Evolutionary conservation across 2,113 vertebrate genomes (phyloP), one percentile per base, ranked within the genome.

Genomic region (Strix uralensis): DNA sequence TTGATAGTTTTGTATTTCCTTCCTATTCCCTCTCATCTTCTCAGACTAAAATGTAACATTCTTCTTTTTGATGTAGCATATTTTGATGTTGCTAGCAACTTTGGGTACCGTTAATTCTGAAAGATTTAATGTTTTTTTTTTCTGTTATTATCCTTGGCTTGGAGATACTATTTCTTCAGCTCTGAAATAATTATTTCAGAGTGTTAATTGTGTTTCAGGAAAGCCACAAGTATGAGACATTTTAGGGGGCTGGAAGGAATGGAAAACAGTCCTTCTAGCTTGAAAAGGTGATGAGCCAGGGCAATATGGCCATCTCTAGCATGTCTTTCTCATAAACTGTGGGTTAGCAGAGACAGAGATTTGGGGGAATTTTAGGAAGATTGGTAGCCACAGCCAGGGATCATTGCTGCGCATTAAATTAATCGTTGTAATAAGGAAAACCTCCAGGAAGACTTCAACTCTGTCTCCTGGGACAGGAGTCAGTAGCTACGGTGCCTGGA

Each of bases 1-100:
- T 40, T 61, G 70, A 67, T n/a, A 61, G 38, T 69, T 91, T 90
- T n/a, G 66, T 62, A 16, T 55, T 81, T 88, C 71, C 51, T 38
- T 70, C 69, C 82, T 54, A 22, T 79, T 80, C 54, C 71, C 66
- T 88, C 85, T 90, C 82, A 92, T 66, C 58, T 72, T 81, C 92
- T 73, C 2, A 0, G 62, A 36, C 58, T 83, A 15, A 86, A 92
- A 73, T 10, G 62, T 22, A 83, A 44, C 34, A 51, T 79, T 80
- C 49, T 65, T n/a, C 30, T 65, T 61, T 85, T 79, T 63, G 54
- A 32, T 17, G 36, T 12, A 73, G 8, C 10, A 5, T 11, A 16
- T 58, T 91, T 73, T 66, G 83, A 86, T 81, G 75, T 49, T 44
- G 34, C 62, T 65, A 44, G 44, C 19, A 78, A 44, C 1, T 12